Conservation (phyloP, 2,888 invertebrate genomes). For the Barypeithes pellucidus region DNA sequence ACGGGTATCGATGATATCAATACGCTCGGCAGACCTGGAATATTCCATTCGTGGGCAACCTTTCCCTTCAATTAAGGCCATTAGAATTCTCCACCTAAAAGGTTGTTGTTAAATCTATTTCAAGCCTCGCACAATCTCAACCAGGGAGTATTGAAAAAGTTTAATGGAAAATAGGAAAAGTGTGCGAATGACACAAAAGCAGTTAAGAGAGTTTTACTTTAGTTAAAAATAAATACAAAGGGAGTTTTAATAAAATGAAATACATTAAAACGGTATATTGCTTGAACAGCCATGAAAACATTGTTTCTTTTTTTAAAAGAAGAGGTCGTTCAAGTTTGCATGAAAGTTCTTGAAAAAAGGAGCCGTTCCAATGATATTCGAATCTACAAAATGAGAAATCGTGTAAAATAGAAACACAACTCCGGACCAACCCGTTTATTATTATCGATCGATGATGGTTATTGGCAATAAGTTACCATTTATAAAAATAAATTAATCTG, state of each 20-base stretch:
- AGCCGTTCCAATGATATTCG: no score
- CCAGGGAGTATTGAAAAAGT: slow-evolving; percentile 50
- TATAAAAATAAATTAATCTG: no score
- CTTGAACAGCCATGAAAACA: no score
- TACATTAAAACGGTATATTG: no score
- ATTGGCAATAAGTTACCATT: no score
- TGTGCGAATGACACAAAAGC: slow-evolving; percentile 46
- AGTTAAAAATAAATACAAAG: slow-evolving; percentile 41
- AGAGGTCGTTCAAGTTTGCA: no score
- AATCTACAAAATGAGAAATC: no score
- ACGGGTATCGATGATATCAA: slow-evolving; percentile 32
- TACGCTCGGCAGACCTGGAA: slow-evolving; percentile 58
- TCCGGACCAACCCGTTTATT: no score
- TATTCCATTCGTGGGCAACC: slow-evolving; percentile 51
- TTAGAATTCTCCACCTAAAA: slow-evolving; percentile 49
- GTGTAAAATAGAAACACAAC: no score
- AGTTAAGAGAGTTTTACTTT: slow-evolving; percentile 37
- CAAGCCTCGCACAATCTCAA: slow-evolving; percentile 49
- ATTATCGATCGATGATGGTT: no score
- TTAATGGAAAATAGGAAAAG: slow-evolving; percentile 52
- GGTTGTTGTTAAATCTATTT: slow-evolving; percentile 54
- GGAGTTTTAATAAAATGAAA: slow-evolving; percentile 3
- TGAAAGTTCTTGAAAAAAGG: no score
- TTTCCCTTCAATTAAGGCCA: slow-evolving; percentile 54
- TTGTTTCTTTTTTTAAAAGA: no score